Conservation (phyloP, 2,113 vertebrate species). For the Brachypodius melanocephalos region DNA sequence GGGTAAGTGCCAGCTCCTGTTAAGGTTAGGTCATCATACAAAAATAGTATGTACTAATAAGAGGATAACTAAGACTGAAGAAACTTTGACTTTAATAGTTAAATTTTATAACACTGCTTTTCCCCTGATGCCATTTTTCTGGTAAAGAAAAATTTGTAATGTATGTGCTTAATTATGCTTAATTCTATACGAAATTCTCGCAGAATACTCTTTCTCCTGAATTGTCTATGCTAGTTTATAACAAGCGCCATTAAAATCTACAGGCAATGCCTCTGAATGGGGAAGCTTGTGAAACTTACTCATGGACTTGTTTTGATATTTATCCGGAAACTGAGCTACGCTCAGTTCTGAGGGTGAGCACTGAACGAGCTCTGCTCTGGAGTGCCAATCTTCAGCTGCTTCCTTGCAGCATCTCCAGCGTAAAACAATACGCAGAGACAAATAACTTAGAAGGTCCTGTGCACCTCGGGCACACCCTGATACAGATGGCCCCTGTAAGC, state of each 20-base stretch:
- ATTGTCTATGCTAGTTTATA: not conserved
- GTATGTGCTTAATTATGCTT: not conserved
- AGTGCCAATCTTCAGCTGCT: not conserved
- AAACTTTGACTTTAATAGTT: not conserved
- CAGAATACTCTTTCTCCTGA: not conserved
- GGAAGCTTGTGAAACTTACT: not conserved
- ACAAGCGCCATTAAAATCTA: not conserved
- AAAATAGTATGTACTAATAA: not conserved
- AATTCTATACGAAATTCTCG: not conserved
- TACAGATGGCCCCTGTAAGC: not conserved
- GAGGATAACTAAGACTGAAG: not conserved
- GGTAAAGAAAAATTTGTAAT: not conserved
- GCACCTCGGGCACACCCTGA: not conserved
- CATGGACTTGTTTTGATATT: not conserved
- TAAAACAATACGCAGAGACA: not conserved
- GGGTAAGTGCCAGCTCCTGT: not conserved
- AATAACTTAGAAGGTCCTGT: rapidly evolving
- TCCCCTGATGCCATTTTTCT: not conserved
- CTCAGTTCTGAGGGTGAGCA: not conserved
- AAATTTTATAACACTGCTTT: not conserved
- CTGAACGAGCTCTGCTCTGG: not conserved
- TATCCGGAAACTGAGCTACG: not conserved
- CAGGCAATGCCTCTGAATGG: not conserved
- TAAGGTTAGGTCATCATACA: not conserved
- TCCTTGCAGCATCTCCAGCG: not conserved